phyloP scores from a whole-genome alignment of 53 echinoderm and acorn worm genomes.

The Crossaster papposus region DNA sequence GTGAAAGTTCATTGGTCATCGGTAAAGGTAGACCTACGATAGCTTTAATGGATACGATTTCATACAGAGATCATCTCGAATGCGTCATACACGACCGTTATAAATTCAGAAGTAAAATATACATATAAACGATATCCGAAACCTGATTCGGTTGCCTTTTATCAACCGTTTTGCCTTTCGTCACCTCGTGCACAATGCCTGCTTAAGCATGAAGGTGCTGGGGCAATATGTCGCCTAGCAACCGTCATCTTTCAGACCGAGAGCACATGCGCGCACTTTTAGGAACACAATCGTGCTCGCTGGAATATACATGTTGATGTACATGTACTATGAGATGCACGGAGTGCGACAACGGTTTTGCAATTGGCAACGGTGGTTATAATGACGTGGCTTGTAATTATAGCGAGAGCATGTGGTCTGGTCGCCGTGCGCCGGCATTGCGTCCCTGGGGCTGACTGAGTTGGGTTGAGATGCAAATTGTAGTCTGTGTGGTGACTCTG shows the following conservation, averaged over 20 bases:
- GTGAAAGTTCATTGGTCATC: no score
- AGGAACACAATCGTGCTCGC: neutral
- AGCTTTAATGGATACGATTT: no score
- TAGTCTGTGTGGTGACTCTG: neutral
- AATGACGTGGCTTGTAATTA: neutral
- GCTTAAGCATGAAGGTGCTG: conserved; percentile 15
- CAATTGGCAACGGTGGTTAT: neutral
- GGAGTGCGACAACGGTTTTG: neutral
- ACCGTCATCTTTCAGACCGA: conserved; percentile 41
- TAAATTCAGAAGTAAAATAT: neutral
- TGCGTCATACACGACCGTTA: neutral
- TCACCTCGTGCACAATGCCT: conserved; percentile 19
- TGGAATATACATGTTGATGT: neutral
- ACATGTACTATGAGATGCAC: neutral
- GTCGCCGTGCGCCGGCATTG: neutral
- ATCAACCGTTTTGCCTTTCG: neutral
- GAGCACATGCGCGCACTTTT: conserved; percentile 10
- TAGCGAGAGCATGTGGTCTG: neutral
- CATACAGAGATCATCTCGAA: no score
- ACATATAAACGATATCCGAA: neutral
- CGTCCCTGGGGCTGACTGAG: neutral
- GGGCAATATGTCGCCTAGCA: conserved; percentile 48
- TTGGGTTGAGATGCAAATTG: conserved; percentile 4
- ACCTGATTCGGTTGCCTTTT: neutral
- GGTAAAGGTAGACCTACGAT: no score